phyloP scores from a whole-genome alignment of 2,888 invertebrate species.

The Phragmatobia fuliginosa region DNA sequence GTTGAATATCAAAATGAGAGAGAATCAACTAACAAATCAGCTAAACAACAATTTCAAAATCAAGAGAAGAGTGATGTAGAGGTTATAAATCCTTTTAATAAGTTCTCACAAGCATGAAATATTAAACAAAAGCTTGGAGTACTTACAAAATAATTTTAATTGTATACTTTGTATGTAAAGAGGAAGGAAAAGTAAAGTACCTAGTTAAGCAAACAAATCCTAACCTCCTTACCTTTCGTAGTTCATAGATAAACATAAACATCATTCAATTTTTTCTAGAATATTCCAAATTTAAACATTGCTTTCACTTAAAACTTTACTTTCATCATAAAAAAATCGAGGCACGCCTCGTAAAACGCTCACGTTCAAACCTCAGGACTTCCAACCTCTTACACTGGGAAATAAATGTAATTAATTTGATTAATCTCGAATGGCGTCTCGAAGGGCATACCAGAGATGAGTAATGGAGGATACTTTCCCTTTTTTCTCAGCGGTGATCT shows the following conservation, averaged over 20 bases:
- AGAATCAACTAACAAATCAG: background rate
- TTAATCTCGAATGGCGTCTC: conserved; percentile 73
- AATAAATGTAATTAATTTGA: conserved; percentile 80
- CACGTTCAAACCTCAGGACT: conserved; percentile 33
- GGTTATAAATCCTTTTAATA: no score
- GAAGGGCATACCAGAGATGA: conserved; percentile 68
- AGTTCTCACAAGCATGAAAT: no score
- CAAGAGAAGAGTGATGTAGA: background rate
- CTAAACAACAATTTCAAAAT: background rate
- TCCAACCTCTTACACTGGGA: conserved; percentile 62
- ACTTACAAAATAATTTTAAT: no score
- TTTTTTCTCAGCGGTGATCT: conserved; percentile 45
- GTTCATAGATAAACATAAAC: background rate
- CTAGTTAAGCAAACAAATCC: background rate
- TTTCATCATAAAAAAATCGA: conserved; percentile 12
- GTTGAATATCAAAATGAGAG: background rate
- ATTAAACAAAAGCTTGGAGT: no score
- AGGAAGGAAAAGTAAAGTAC: background rate
- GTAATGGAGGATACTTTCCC: conserved; percentile 65
- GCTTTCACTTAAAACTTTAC: background rate
- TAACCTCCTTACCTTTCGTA: no score
- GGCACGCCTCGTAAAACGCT: conserved; percentile 24
- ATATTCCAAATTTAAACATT: conserved; percentile 2
- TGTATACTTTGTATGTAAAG: background rate
- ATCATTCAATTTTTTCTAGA: background rate